Percentiles rank a stretch among this genome's conserved stretches.
Conservation (phyloP, 2,888 invertebrate species). For the Galerucella pusilla region DNA sequence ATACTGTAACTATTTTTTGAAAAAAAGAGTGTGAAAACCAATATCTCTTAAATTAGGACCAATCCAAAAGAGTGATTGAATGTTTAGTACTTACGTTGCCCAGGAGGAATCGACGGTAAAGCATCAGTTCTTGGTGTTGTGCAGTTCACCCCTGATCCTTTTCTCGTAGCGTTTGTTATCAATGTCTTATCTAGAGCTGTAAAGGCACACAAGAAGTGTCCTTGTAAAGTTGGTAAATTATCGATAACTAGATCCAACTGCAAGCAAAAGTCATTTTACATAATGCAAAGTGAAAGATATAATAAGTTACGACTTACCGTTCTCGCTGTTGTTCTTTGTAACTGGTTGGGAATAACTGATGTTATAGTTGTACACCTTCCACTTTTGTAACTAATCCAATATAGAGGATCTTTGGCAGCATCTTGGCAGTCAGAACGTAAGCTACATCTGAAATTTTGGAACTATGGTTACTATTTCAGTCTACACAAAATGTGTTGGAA, state of each 20-base stretch:
- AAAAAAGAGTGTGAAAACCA: too few relatives aligned
- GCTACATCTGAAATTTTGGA: slow-evolving; percentile 75
- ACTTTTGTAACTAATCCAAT: slow-evolving; percentile 97
- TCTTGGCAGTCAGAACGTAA: slow-evolving; percentile 91
- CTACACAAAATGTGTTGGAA: not conserved
- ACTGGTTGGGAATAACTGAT: slow-evolving; percentile 87
- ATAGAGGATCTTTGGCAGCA: slow-evolving; percentile 89
- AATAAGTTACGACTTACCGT: slow-evolving; percentile 70
- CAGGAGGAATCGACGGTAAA: slow-evolving; percentile 90
- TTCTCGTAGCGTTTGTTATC: slow-evolving; percentile 90
- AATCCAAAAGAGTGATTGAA: too few relatives aligned
- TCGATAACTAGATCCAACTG: slow-evolving; percentile 92
- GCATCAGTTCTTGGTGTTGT: slow-evolving; percentile 95
- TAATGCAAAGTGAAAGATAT: slow-evolving; percentile 34
- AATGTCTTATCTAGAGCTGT: slow-evolving; percentile 90
- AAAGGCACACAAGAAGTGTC: slow-evolving; percentile 93
- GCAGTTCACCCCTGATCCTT: slow-evolving; percentile 92
- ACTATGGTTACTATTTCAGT: not conserved
- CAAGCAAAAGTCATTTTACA: not conserved
- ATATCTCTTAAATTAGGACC: too few relatives aligned
- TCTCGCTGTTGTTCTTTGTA: slow-evolving; percentile 92
- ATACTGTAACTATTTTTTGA: too few relatives aligned
- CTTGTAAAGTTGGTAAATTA: slow-evolving; percentile 91
- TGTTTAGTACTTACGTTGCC: slow-evolving; percentile 75
- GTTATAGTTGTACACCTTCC: slow-evolving; percentile 97